A percentile compares a stretch with the other conserved stretches of the same genome.
Conservation (phyloP, 2,888 invertebrate species). For the Acanthosoma haemorrhoidale region DNA sequence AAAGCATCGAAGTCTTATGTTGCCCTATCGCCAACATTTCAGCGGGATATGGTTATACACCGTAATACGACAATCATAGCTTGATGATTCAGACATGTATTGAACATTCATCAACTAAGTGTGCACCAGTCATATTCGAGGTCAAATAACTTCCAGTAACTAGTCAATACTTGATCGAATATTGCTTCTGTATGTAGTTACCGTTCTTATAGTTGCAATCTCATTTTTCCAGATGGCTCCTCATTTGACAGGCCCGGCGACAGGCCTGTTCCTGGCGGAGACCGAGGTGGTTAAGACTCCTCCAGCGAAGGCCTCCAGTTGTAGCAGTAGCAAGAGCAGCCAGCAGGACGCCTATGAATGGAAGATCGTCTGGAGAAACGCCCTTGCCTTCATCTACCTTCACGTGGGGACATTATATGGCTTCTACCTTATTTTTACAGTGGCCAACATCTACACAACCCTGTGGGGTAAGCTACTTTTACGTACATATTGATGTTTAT, state of each 20-base stretch:
- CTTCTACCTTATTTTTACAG: constrained; percentile 53
- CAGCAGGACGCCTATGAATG: constrained; percentile 46
- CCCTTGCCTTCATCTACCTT: constrained; percentile 64
- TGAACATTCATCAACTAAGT: too few species aligned
- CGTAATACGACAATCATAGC: too few species aligned
- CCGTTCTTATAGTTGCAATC: too few species aligned
- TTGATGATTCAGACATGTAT: too few species aligned
- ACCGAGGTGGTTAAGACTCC: constrained; percentile 43
- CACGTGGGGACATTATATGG: constrained; percentile 63
- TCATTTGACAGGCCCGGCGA: constrained; percentile 56
- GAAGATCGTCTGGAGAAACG: constrained; percentile 76
- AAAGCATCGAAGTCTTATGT: too few species aligned
- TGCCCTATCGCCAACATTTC: too few species aligned
- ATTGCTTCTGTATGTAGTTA: too few species aligned
- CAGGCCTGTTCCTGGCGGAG: constrained; percentile 52
- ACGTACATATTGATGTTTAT: neutral
- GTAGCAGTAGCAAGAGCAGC: neutral
- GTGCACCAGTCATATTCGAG: too few species aligned
- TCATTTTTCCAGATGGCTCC: constrained; percentile 56
- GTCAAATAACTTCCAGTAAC: too few species aligned
- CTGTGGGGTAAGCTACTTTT: constrained; percentile 53
- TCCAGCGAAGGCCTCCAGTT: neutral
- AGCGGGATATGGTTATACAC: too few species aligned
- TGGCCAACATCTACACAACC: constrained; percentile 50
- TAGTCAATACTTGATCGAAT: too few species aligned